phyloP scores from a whole-genome alignment of 1,140 invertebrate species.

The honey bee (Apis mellifera) region Amel_HAv3.1 CM009936.2:15209501-15210000 shows the following conservation, averaged over 20 bases:
- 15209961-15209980: no score
- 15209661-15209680: conserved; percentile 51
- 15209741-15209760: neutral
- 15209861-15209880: no score
- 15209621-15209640: conserved; percentile 75
- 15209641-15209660: conserved; percentile 70
- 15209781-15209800: no score
- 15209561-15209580: conserved; percentile 46
- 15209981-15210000: no score
- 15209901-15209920: no score
- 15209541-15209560: conserved; percentile 78
- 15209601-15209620: conserved; percentile 41
- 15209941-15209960: no score
- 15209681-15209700: conserved; percentile 65
- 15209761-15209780: no score
- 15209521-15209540: conserved; percentile 73
- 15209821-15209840: no score
- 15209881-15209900: no score
- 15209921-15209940: no score
- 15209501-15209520: conserved; percentile 69
- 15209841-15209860: no score
- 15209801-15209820: no score
- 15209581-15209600: conserved; percentile 14
- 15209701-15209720: conserved; percentile 58
- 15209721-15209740: conserved; percentile 66